These are phyloP conservation scores for Salminus brasiliensis DNA, from an alignment of 2,113 vertebrate species.

Conservation along the genomic window DNA sequence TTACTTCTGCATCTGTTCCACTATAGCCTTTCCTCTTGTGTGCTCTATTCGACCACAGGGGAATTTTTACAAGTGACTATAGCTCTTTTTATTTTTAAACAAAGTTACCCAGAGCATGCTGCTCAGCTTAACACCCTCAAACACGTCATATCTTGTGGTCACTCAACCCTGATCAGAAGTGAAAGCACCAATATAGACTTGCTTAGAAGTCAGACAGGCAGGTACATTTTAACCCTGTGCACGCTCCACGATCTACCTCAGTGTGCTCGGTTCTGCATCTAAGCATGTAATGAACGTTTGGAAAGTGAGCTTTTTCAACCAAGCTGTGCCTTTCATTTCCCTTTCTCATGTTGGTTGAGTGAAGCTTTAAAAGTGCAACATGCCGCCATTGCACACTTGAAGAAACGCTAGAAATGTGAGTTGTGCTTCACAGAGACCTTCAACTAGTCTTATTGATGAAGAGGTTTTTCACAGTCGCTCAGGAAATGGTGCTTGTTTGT, in stretches of 20 bases:
- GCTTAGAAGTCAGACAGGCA: neutral
- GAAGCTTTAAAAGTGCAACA: neutral
- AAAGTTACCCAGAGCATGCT: neutral
- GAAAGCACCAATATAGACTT: neutral
- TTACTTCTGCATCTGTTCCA: too few relatives aligned
- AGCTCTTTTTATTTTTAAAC: neutral
- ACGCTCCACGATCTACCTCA: neutral
- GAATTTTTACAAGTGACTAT: neutral
- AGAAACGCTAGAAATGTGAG: neutral
- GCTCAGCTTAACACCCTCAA: neutral
- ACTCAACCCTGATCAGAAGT: neutral
- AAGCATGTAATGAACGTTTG: neutral
- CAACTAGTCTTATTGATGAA: neutral
- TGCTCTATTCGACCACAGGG: too few relatives aligned
- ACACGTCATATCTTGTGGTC: neutral
- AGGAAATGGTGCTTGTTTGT: neutral
- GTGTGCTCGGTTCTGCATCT: neutral
- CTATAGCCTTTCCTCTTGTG: too few relatives aligned
- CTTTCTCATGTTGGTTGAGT: neutral
- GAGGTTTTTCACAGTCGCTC: neutral
- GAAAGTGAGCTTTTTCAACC: neutral
- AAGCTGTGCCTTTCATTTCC: constrained; percentile 18
- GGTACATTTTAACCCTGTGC: neutral
- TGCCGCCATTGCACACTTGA: neutral
- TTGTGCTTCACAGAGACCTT: neutral